These are phyloP conservation scores for Chalcosyrphus nemorum DNA, from an alignment of 2,888 invertebrate species.

Conservation along the genomic window DNA sequence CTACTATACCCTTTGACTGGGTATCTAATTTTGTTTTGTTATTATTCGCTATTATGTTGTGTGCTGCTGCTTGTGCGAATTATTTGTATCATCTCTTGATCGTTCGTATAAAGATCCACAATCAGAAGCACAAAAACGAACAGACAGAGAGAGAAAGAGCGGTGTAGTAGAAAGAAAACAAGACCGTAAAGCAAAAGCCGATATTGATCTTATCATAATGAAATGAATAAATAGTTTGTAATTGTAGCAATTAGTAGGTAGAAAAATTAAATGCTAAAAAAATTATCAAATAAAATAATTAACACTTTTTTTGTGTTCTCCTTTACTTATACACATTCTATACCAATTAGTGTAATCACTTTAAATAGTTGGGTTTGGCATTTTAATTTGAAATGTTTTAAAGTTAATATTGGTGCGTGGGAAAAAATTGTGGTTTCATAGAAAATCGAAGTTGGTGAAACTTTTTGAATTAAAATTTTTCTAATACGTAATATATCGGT, in stretches of 20 bases:
- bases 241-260: constrained; percentile 20
- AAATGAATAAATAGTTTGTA: constrained; percentile 32
- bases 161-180: not conserved
- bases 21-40: constrained; percentile 23
- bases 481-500: too few species aligned
- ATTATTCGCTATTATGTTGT: constrained; percentile 8
- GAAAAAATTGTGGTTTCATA: too few species aligned
- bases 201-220: constrained; percentile 54
- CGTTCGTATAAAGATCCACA: not conserved
- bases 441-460: too few species aligned
- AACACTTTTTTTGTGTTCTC: constrained; percentile 6
- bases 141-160: not conserved
- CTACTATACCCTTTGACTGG: not conserved
- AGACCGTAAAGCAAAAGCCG: not conserved
- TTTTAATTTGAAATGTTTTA: not conserved
- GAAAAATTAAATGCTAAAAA: constrained; percentile 24
- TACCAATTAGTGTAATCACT: not conserved
- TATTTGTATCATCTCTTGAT: not conserved
- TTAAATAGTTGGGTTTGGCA: not conserved
- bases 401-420: not conserved
- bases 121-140: too few species aligned
- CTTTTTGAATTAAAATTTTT: too few species aligned
- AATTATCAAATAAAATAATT: constrained; percentile 28
- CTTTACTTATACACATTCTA: not conserved
- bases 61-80: not conserved